Base-by-base conservation (phyloP, 2,888 invertebrate species). In the Anodontia alba region DNA sequence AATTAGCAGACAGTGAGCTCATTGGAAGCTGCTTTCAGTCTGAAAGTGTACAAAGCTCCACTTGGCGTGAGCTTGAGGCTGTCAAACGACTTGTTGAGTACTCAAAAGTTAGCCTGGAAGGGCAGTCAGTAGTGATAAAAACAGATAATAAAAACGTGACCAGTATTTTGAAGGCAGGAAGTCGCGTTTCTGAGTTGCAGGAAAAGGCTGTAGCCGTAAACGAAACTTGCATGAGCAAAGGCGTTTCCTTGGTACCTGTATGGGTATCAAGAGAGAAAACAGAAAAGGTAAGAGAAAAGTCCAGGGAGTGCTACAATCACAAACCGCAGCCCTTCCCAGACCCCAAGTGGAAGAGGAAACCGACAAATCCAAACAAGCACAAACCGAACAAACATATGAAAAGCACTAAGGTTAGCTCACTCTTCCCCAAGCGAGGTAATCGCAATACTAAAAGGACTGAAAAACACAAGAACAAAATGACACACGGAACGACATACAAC, bases 1-100 rank as follows among this genome's bases (percentile, higher is more conserved):
- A 67, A 20, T n/a, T 17, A 12, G n/a, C 67, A 31, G 78, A 76
- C 23, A 66, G 51, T 54, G 36, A 74, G 12, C 15, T 20, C 31
- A 62, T 62, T 20, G 17, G 17, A 8, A 29, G 54, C 49, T 81
- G 74, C 80, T 72, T 73, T 51, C 68, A 57, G n/a, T 12, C 36
- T 8, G 84, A 84, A 68, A 49, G 29, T 36, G 68, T 29, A 20
- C 43, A 66, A 42, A 84, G 81, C 57, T 87, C 84, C 29, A 87
- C 83, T 12, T 84, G 84, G 83, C 33, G 81, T 33, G 81, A 84
- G 54, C 54, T 83, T 17, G 71, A 80, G 57, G 73, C 81, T 17
- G 77, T 85, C 15, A 54, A 71, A 46, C 73, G 78, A 51, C 42
- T 76, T 1, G 31, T 85, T 5, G 33, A n/a, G 10, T 1, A 29